Base-by-base conservation (phyloP, 2,888 invertebrate genomes). In the Siphonodentalium dalli region DNA sequence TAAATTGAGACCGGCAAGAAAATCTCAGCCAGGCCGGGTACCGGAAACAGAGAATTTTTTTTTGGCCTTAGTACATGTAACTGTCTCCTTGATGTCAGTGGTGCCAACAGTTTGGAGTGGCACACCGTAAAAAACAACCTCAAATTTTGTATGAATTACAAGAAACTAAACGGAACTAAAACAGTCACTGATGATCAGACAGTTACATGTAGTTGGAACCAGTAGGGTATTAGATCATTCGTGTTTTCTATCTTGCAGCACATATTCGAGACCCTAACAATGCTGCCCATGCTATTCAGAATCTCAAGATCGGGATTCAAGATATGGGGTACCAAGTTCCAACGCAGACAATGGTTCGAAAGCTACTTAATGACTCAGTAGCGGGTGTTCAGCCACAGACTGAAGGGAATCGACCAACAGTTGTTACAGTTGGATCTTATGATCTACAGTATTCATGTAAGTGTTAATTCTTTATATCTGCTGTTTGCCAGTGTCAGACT, bases 221-320 rank as follows among this genome's bases (percentile, higher is more conserved):
- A 39, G 21, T 23, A n/a, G 13, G 18, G 11, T 46, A n/a, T 28
- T 2, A 21, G 4, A 21, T 15, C 9, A 33, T 9, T 15, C 27
- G 3, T 23, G 37, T 37, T 44, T 24, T 35, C 55, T 40, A 41
- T 27, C 45, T 75, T 77, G 2, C 77, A 93, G 94, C 90, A 54
- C 89, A 90, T 73, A 89, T 93, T 73, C 87, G 89, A 73, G 94
- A 95, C 82, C 88, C 91, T 11, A 88, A 89, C 66, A 93, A 92
- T 42, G 86, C 86, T 48, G 84, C 86, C 31, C 88, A 90, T 49
- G 85, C 86, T 1, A 84, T 94, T 28, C 88, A 88, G 69, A 90
- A 91, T 69, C 85, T 92, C 65, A 89, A 89, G 63, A 83, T 95
- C 57, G 87, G 88, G 43, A 85, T 94, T 71, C 88, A 89, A 74